phyloP scores from a whole-genome alignment of 92 coral and sea anemone species.

The Zoanthus sansibaricus region DNA sequence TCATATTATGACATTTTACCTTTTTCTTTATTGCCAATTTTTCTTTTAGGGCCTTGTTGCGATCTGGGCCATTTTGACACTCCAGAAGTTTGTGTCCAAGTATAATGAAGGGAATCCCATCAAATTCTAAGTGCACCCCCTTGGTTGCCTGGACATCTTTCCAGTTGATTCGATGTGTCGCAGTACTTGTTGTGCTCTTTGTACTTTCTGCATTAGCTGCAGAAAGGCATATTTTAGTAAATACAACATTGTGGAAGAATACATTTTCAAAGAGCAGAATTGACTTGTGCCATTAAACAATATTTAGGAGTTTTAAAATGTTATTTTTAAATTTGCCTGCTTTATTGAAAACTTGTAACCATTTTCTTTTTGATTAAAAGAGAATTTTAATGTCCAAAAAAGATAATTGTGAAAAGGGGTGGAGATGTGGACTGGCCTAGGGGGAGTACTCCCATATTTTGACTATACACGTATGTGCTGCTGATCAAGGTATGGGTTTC shows the following conservation, averaged over 20 bases:
- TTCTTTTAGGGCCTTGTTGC: conserved; percentile 61
- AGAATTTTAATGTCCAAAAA: neutral
- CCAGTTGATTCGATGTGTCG: conserved; percentile 51
- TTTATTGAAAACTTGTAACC: neutral
- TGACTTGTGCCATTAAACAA: neutral
- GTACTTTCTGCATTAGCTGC: conserved; percentile 17
- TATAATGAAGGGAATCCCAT: conserved; percentile 62
- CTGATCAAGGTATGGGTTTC: no score
- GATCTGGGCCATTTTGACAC: conserved; percentile 74
- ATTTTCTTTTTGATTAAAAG: neutral
- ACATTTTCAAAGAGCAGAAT: neutral
- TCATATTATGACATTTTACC: conserved; percentile 4
- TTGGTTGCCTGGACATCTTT: conserved; percentile 57
- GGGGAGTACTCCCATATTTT: no score
- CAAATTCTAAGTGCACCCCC: conserved; percentile 54
- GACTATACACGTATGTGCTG: no score
- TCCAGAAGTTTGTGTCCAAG: conserved; percentile 43
- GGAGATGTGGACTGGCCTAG: neutral
- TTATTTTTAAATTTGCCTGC: neutral
- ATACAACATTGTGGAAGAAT: neutral
- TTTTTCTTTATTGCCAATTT: conserved; percentile 41
- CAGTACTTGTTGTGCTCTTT: neutral
- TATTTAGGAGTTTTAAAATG: neutral
- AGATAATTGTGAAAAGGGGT: neutral
- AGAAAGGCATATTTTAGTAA: neutral